Base-by-base conservation (phyloP, 2,113 vertebrate species). In the Cygnus buccinator region DNA sequence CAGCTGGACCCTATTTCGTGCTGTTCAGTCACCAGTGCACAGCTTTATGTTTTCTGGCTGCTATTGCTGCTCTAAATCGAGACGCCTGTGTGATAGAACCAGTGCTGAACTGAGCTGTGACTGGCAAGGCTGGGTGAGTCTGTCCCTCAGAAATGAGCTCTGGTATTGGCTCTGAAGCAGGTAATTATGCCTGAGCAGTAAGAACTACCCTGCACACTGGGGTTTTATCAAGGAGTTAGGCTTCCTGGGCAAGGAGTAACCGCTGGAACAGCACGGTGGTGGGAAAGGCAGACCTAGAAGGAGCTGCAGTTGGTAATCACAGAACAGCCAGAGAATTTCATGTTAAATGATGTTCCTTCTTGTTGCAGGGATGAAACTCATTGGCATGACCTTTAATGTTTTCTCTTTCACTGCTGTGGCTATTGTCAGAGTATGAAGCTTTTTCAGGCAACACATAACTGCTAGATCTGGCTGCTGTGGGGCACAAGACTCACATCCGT, bases 291-390 rank as follows among this genome's bases (percentile, higher is more conserved):
- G 31, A 71, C 18, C 31, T 58, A 35, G 10, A 77, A 44, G 35
- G 43, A 87, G 16, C 59, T 71, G 48, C 63, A 11, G 6, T 26
- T 39, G 23, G 59, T 35, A 23, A 61, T 61, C 59, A 37, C 21
- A 6, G 10, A 68, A 55, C 35, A 0, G 0, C 33, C 23, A 0
- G 1, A 46, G n/a, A 68, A 25, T 55, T 80, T 39, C 8, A 4
- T 31, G 11, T 52, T 37, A 35, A 62, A 11, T 12, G 46, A 14
- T 55, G 22, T 46, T 55, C 20, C 20, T 62, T 70, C 21, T 43
- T n/a, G 19, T 74, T 74, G n/a, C 18, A 55, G 19, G n/a, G 10
- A 21, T 80, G 39, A 61, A 74, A 23, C 7, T 22, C 8, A 15
- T 39, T 74, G 46, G 6, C 0, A 1, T 41, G 39, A 55, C 8